A percentile compares a stretch with the other conserved stretches of the same genome.
Conservation (phyloP, 2,113 vertebrate genomes). For the Penelope pileata region DNA sequence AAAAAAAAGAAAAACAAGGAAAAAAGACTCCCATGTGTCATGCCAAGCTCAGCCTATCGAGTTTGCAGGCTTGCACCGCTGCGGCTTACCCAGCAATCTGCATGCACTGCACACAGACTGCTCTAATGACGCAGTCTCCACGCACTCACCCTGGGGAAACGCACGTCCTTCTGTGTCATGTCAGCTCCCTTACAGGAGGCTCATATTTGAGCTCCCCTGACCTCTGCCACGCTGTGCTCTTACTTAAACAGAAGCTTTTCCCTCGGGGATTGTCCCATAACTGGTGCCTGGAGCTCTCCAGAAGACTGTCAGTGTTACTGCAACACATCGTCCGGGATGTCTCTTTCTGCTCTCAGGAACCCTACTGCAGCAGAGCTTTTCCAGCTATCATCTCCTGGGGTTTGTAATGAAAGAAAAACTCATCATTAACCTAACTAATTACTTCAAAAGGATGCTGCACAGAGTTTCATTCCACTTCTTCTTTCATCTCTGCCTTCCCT, state of each 20-base stretch:
- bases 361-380: neutral
- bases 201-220: neutral
- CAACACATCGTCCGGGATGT: neutral
- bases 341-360: neutral
- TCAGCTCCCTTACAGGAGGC: rapidly evolving
- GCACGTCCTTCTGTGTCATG: rapidly evolving
- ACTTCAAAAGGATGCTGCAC: neutral
- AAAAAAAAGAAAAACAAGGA: rapidly evolving
- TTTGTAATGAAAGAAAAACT: neutral
- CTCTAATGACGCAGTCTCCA: neutral
- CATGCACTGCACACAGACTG: neutral
- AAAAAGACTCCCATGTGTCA: neutral
- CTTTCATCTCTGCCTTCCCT: neutral
- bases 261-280: neutral
- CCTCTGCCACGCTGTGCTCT: neutral
- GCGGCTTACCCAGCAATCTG: neutral
- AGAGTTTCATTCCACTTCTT: neutral
- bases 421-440: neutral
- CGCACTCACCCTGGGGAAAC: neutral
- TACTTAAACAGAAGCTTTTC: neutral
- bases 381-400: neutral
- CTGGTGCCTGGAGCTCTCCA: neutral
- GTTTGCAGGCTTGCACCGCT: neutral
- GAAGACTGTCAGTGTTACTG: neutral
- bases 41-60: neutral